Base-by-base conservation (phyloP, 2,113 vertebrate genomes). In the Pseudorasbora parva region DNA sequence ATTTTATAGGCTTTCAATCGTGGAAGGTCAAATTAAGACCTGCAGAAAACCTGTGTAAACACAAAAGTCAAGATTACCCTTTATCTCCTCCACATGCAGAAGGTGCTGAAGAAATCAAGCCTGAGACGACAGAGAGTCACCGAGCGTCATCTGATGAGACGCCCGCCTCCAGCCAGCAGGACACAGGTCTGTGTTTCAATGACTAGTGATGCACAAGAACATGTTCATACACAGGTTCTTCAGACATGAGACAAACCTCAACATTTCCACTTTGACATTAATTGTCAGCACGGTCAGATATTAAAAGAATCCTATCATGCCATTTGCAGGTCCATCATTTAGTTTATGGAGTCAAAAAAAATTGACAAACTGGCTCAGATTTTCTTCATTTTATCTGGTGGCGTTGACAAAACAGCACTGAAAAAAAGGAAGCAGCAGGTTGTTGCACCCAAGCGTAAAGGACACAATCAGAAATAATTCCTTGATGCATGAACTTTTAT, bases 181-280 rank as follows among this genome's bases (percentile, higher is more conserved):
- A 82, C 68, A 11, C 54, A 57, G 85, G 85, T 86, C 27, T 72
- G 43, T 19, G 3, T 82, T 23, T 71, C 21, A 81, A 3, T 81
- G 43, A 66, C 62, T 30, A 8, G 62, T 64, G 5, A 64, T 30
- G 60, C 3, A 15, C 43, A 64, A 33, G 15, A 30, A 30, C 51
- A 54, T 7, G 5, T 19, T 54, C 7, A 54, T 8, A 54, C 51
- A 54, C 51, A 3, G 5, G 8, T 54, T 19, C 51, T 19, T 19
- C 51, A 54, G 17, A 2, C 51, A 54, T 19, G 51, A 51, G 49
- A 51, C 17, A 51, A 19, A 54, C 49, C 6, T 19, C 49, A 19
- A 54, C 17, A 54, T 7, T 19, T 54, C 17, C 49, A 8, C 51
- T 54, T 19, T 7, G 17, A 0, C 51, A 54, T 54, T 54, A 54